Evolutionary conservation across 2,797 vertebrate species (phyloP).

Genomic region (Labroides dimidiatus): DNA sequence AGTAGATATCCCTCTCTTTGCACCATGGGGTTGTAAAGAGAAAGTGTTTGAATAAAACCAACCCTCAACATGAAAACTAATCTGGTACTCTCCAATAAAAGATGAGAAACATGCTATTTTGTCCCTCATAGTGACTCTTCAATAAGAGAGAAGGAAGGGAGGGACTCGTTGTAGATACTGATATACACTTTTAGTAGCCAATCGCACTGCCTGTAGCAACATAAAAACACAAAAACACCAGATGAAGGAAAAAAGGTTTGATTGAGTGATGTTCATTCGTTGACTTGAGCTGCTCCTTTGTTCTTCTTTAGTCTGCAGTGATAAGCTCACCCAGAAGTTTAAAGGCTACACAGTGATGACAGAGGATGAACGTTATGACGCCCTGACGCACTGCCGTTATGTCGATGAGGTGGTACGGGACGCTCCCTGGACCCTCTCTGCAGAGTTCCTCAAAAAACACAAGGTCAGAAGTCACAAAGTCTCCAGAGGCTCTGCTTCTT

Average conservation of each 20-base stretch:
- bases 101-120: no score
- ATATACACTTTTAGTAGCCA: no score
- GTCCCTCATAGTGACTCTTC: no score
- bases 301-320: constrained; percentile 91
- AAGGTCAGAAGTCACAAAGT: constrained; percentile 89
- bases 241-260: no score
- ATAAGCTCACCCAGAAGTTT: constrained; percentile 95
- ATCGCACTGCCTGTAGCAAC: no score
- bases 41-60: neutral
- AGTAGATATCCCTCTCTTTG: neutral
- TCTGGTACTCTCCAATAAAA: no score
- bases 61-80: no score
- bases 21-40: neutral
- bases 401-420: constrained; percentile 97
- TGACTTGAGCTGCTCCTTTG: neutral
- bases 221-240: no score
- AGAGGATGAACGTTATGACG: constrained; percentile 94
- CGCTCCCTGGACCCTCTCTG: constrained; percentile 94
- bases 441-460: constrained; percentile 95
- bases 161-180: no score
- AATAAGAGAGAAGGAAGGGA: no score
- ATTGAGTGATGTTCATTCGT: no score
- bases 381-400: constrained; percentile 97
- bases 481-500: constrained; percentile 9
- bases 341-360: constrained; percentile 99